Evolutionary conservation across 2,888 invertebrate species (phyloP).

Genomic region (Calameuta pallipes): DNA sequence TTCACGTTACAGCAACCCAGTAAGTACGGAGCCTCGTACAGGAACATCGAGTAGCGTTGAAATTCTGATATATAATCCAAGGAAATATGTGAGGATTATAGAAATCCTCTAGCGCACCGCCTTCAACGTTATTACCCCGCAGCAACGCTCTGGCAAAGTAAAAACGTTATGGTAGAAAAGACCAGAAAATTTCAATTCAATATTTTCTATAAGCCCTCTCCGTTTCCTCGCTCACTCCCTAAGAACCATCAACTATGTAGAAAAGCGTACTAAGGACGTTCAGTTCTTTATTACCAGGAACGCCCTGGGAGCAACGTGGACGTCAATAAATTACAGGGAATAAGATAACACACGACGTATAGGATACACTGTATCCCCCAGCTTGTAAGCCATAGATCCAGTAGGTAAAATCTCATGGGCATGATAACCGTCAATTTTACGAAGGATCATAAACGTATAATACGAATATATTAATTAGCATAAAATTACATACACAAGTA

Average conservation of each 20-base stretch:
- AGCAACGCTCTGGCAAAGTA: neutral
- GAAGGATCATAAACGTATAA: neutral
- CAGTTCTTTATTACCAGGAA: neutral
- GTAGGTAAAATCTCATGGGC: neutral
- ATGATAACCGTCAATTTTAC: neutral
- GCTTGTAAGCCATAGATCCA: neutral
- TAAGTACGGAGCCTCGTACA: neutral
- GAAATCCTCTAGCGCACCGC: conserved; percentile 9
- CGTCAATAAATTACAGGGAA: neutral
- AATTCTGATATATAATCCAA: neutral
- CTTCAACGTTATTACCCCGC: neutral
- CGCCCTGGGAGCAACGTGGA: neutral
- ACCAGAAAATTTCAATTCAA: neutral
- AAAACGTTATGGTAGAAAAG: neutral
- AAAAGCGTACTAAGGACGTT: neutral
- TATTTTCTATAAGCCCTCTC: neutral
- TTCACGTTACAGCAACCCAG: neutral
- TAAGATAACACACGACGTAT: neutral
- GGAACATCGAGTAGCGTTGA: neutral
- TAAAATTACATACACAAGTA: neutral
- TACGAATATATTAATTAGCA: neutral
- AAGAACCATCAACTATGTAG: neutral
- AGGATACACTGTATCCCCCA: neutral
- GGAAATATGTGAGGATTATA: conserved; percentile 38
- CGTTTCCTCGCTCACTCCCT: neutral